Evolutionary conservation across 35 echinoderm and acorn worm species (phyloP).

Genomic region (Heliocidaris tuberculata): DNA sequence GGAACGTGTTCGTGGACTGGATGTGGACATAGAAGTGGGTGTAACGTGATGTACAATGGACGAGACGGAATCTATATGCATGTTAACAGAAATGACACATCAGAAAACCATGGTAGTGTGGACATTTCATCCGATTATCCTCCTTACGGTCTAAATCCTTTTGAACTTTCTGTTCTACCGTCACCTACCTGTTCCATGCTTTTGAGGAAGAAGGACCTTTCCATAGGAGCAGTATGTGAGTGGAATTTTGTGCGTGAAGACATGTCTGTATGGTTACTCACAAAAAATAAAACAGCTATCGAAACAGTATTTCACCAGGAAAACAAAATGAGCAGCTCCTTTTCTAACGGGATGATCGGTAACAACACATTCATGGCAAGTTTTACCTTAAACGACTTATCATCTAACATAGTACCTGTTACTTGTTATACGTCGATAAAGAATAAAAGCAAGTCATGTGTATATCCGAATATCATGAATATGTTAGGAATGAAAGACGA

Average conservation of each 20-base stretch:
- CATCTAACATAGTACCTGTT: not conserved
- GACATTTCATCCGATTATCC: not conserved
- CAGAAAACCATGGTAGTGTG: not conserved
- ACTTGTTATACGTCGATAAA: not conserved
- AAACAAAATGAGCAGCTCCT: not conserved
- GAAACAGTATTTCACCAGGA: not conserved
- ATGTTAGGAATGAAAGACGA: not conserved
- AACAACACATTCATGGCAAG: not conserved
- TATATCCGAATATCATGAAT: not conserved
- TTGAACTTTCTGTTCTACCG: not conserved
- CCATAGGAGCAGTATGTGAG: not conserved
- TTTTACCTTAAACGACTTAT: not conserved
- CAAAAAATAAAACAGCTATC: not conserved
- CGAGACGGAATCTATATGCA: too few relatives aligned
- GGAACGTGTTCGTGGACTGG: not conserved
- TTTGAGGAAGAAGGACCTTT: not conserved
- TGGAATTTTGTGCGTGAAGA: not conserved
- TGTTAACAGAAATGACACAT: too few relatives aligned
- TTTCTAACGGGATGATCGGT: not conserved
- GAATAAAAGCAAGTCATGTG: not conserved
- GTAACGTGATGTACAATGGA: not conserved
- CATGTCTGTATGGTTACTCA: not conserved
- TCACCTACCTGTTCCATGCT: not conserved
- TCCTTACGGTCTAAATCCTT: not conserved
- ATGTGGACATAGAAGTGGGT: not conserved